Evolutionary conservation across 1,140 invertebrate genomes (phyloP), one percentile per base, ranked within the genome.

Genomic region (Lucilia cuprina): DNA sequence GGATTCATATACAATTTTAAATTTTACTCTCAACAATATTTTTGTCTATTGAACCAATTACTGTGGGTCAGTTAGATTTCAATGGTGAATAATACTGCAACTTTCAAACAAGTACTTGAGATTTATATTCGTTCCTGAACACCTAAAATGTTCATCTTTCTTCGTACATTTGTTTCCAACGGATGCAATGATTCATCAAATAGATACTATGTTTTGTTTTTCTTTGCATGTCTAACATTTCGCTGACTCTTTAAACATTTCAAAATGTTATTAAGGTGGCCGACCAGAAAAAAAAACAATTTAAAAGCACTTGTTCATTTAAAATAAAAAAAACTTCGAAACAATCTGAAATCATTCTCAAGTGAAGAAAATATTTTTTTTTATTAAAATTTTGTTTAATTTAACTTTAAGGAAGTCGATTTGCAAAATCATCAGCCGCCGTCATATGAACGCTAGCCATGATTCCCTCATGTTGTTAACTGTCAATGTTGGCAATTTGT

Each of bases 401-500:
- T 70, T 70, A 1, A 70, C 5, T 70, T 70, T 70, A 70, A 70
- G 65, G 65, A 70, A 70, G 65, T 70, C 65, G 55, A 60, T 60
- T 60, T 60, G 55, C n/a, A 70, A 21, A 19, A 70, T 60, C 55
- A 60, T 17, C 14, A 17, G 55, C 1, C 25, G 25, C 25, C 3
- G 25, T 30, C 25, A 30, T 30, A 3, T 2, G 25, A 30, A 30
- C 25, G 25, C 25, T 2, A 30, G n/a, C 2, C 19, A 19, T 65
- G 55, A 65, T 65, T 17, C n/a, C 65, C 2, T 41, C 41, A 55
- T 70, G 65, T 10, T 70, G 65, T 70, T 70, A 70, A 25, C 65
- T 70, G 65, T 70, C 65, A 70, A 70, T 70, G n/a, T 19, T 70
- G 65, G 65, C 65, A 70, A 70, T 70, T 70, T 70, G 65, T 70